Conservation (phyloP, 2,888 invertebrate genomes). For the Venusia cambrica region DNA sequence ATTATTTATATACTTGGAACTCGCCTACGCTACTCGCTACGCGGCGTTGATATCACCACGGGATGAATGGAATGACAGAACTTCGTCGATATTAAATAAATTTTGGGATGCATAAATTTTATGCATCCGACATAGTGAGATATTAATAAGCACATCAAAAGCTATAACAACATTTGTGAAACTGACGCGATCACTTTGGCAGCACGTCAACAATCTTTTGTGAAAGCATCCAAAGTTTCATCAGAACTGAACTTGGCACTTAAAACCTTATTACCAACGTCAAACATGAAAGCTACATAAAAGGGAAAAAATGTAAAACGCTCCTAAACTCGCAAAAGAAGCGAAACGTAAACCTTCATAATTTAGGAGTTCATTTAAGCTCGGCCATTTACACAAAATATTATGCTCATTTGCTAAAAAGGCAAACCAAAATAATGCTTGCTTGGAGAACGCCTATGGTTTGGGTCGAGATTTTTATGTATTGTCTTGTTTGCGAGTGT, state of each 20-base stretch:
- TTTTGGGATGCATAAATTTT: no score
- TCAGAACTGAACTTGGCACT: constrained; percentile 4
- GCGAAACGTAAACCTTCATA: constrained; percentile 16
- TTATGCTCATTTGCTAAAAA: constrained; percentile 25
- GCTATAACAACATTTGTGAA: no score
- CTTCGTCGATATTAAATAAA: no score
- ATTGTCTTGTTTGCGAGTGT: no score
- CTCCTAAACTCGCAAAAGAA: constrained; percentile 20
- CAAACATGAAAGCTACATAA: constrained; percentile 8
- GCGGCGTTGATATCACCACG: no score
- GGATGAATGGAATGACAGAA: no score
- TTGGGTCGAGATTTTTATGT: no score
- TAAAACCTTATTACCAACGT: constrained; percentile 14
- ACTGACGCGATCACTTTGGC: no score
- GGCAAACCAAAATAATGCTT: constrained; percentile 22
- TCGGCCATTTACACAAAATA: constrained; percentile 22
- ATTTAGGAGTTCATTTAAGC: constrained; percentile 22
- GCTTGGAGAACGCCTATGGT: neutral
- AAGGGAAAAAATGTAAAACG: constrained; percentile 11
- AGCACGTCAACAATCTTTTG: neutral
- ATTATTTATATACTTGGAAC: no score
- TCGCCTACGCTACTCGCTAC: no score
- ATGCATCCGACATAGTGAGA: no score
- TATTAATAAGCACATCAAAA: no score
- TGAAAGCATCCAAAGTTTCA: constrained; percentile 8